phyloP scores from a whole-genome alignment of 2,888 invertebrate species.

The Caenorhabditis sulstoni region DNA sequence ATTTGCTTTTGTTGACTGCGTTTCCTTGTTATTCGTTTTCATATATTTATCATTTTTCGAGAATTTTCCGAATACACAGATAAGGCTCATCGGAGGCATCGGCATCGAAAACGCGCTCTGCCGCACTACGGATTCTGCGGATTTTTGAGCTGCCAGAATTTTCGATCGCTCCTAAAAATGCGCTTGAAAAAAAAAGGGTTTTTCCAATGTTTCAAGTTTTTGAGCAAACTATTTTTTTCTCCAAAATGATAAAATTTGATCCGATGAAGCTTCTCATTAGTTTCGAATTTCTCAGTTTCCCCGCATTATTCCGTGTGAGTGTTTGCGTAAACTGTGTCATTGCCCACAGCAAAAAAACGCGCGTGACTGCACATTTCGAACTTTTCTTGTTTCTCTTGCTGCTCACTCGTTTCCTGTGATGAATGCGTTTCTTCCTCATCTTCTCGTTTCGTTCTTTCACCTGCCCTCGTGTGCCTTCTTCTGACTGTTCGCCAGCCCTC shows the following conservation, averaged over 20 bases:
- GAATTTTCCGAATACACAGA: neutral
- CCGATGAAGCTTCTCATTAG: no score
- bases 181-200: no score
- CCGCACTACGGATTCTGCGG: no score
- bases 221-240: neutral
- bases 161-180: no score
- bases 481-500: neutral
- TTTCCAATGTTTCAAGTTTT: no score
- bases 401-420: neutral
- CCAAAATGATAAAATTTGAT: no score
- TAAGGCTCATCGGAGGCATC: no score
- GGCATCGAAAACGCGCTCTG: no score
- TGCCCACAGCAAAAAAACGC: constrained; percentile 26
- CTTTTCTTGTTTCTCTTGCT: constrained; percentile 6
- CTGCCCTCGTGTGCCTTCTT: neutral
- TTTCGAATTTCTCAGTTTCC: no score
- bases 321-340: constrained; percentile 41
- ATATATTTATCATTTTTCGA: neutral
- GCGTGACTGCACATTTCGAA: constrained; percentile 52
- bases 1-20: neutral
- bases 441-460: neutral
- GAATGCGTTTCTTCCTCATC: neutral
- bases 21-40: neutral
- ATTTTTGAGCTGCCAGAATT: no score
- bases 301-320: constrained; percentile 42